Evolutionary conservation across 1,140 invertebrate species (phyloP).

Genomic region (Brachionus koreanus): DNA sequence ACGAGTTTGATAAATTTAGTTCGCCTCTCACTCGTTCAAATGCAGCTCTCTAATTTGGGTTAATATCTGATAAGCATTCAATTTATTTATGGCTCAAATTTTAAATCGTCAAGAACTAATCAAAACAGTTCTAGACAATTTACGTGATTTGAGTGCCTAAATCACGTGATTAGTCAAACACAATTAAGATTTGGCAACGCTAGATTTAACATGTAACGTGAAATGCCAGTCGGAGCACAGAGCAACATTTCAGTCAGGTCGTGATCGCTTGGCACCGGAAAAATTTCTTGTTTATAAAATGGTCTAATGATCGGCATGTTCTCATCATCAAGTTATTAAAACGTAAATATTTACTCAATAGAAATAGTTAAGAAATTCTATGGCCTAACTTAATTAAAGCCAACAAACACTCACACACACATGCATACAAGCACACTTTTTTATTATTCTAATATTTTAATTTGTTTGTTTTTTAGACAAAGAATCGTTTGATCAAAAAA

Average conservation of each 20-base stretch:
- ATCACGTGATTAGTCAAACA: not conserved
- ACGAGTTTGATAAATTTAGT: not conserved
- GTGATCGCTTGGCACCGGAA: not conserved
- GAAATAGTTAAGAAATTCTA: not conserved
- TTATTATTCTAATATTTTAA: slow-evolving; percentile 16
- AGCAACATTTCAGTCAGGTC: not conserved
- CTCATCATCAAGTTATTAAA: not conserved
- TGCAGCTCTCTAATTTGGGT: not conserved
- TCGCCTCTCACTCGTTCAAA: not conserved
- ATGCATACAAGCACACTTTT: not conserved
- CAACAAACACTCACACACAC: not conserved
- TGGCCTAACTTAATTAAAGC: not conserved
- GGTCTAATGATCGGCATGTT: slow-evolving; percentile 7
- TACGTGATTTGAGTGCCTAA: not conserved
- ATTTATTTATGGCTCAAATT: not conserved
- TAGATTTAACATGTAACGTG: not conserved
- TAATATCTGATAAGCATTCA: not conserved
- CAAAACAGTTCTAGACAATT: slow-evolving; percentile 24
- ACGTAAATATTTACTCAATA: not conserved
- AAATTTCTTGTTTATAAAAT: slow-evolving; percentile 9
- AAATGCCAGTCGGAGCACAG: not conserved
- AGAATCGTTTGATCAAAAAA: not conserved
- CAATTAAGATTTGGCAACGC: slow-evolving; percentile 7
- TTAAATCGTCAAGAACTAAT: slow-evolving; percentile 17
- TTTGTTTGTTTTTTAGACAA: not conserved